Percentiles rank a stretch among this genome's conserved stretches.
These are phyloP conservation scores for Hirtodrosophila trivittata DNA, from an alignment of 2,888 invertebrate species.

Conservation along the genomic window DNA sequence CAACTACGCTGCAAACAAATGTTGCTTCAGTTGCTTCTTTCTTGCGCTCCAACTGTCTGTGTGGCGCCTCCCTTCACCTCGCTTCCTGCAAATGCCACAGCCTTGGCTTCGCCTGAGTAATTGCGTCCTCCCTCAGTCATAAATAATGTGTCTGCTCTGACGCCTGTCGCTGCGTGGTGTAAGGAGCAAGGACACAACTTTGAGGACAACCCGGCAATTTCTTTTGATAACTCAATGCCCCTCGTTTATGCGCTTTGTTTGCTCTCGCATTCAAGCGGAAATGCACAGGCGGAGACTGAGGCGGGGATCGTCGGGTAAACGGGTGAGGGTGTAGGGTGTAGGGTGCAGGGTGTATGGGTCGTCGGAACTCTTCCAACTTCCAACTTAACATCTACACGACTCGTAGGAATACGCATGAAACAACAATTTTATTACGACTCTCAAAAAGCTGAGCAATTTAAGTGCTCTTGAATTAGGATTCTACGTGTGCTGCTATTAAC, in stretches of 20 bases:
- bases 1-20: slow-evolving; percentile 17
- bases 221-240: slow-evolving; percentile 65
- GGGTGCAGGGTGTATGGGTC: background rate
- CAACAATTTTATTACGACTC: slow-evolving; percentile 58
- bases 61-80: background rate
- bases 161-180: slow-evolving; percentile 43
- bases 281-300: slow-evolving; percentile 30
- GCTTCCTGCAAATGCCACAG: background rate
- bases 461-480: slow-evolving; percentile 41
- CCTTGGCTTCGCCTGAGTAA: slow-evolving; percentile 40
- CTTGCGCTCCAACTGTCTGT: background rate
- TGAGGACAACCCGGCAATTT: slow-evolving; percentile 50
- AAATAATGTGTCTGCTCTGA: slow-evolving; percentile 65
- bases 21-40: slow-evolving; percentile 1
- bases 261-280: slow-evolving; percentile 66
- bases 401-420: slow-evolving; percentile 49
- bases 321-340: background rate
- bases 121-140: slow-evolving; percentile 45
- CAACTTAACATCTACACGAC: slow-evolving; percentile 33
- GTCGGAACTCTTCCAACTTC: background rate
- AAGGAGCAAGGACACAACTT: slow-evolving; percentile 19
- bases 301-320: background rate
- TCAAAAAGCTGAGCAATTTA: slow-evolving; percentile 45
- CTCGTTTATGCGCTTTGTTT: slow-evolving; percentile 72
- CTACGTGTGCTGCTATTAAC: slow-evolving; percentile 46